Percentiles rank a stretch among this genome's conserved stretches.
Conservation (phyloP, 64 coral and sea anemone genomes). For the Montipora sp. region DNA sequence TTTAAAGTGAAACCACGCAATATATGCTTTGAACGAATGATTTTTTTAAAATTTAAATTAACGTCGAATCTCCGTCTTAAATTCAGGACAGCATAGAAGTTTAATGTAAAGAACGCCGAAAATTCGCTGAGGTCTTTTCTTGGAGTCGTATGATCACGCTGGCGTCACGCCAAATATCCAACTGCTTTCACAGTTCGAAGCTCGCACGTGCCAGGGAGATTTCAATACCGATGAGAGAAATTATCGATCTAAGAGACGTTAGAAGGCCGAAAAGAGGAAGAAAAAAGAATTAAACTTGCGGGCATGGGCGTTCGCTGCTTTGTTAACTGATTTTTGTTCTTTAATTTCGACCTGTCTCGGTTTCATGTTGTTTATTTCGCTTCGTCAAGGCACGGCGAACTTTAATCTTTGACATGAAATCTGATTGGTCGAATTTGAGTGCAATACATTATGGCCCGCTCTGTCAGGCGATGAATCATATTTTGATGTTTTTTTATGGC, state of each 20-base stretch:
- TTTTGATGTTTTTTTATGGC: neutral
- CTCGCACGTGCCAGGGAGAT: conserved; percentile 9
- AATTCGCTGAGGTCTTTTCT: neutral
- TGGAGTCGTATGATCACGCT: neutral
- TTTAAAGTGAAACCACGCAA: neutral
- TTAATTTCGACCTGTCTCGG: neutral
- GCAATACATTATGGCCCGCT: conserved; percentile 4
- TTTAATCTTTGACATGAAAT: conserved; percentile 26
- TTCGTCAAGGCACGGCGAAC: neutral
- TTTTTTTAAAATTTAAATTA: neutral
- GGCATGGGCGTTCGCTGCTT: neutral
- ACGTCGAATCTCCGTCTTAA: neutral
- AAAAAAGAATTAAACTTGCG: neutral
- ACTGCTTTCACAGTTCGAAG: neutral
- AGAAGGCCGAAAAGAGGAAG: neutral
- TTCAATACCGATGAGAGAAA: neutral
- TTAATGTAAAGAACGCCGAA: neutral
- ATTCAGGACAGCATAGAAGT: neutral
- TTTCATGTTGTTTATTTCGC: conserved; percentile 17
- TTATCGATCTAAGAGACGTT: neutral
- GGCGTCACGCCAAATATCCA: neutral
- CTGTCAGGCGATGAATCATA: conserved; percentile 3
- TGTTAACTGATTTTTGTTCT: neutral
- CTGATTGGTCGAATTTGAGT: conserved; percentile 1
- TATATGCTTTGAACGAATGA: neutral